These are phyloP conservation scores for Tetranychus truncatus DNA, from an alignment of 2,888 invertebrate genomes.

Conservation along the genomic window DNA sequence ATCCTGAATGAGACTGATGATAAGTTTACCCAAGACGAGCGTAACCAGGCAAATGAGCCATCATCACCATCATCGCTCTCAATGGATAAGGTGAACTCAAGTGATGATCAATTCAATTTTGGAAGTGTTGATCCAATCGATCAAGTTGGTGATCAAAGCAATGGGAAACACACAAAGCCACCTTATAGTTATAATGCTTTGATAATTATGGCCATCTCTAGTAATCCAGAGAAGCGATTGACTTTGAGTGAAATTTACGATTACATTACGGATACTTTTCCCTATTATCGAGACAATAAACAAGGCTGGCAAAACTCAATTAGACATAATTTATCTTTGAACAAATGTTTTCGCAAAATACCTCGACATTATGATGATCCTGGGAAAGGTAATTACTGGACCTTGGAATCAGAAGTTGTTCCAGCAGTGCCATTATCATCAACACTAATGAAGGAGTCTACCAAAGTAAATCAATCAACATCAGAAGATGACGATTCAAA, in stretches of 20 bases:
- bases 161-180: constrained; percentile 5
- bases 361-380: constrained; percentile 14
- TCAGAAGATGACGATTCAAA: too few species aligned
- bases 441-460: too few species aligned
- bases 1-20: too few species aligned
- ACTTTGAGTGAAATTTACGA: constrained; percentile 13
- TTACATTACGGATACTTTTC: constrained; percentile 11
- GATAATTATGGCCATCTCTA: constrained; percentile 12
- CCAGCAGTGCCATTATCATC: too few species aligned
- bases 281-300: constrained; percentile 12
- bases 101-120: too few species aligned
- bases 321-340: constrained; percentile 12
- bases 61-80: too few species aligned
- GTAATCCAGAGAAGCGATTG: not conserved
- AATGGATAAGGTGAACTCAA: too few species aligned
- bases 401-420: not conserved
- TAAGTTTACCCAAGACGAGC: too few species aligned
- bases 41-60: too few species aligned
- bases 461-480: too few species aligned
- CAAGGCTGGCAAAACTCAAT: constrained; percentile 17
- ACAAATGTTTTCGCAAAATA: constrained; percentile 14
- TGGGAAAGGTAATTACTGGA: constrained; percentile 15
- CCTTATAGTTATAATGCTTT: constrained; percentile 11
- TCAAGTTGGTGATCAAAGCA: too few species aligned
- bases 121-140: too few species aligned